Base-by-base conservation (phyloP, 2,113 vertebrate genomes). In the Actenoides hombroni region DNA sequence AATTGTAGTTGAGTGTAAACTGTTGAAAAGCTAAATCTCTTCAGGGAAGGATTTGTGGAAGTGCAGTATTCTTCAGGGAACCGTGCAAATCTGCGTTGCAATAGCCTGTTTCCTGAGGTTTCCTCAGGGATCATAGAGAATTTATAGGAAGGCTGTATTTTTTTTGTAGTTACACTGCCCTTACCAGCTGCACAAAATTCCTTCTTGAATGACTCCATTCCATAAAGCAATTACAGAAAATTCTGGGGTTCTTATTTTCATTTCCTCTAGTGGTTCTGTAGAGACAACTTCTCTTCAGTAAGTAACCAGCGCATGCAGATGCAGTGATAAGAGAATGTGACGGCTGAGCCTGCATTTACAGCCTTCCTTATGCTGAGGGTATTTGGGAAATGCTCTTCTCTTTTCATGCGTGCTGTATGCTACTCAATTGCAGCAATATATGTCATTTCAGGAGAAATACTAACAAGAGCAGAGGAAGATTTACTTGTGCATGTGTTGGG, bases 1-100 rank as follows among this genome's bases (percentile, higher is more conserved):
- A 95, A 95, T 94, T 95, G 67, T 76, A 85, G 95, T 86, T 75
- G 75, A 85, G 86, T 15, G 28, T 83, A 92, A 94, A 92, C 35
- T 64, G 51, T 80, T 96, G 92, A 92, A 93, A 94, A 90, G 76
- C 92, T 70, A 82, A 96, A 95, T 93, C 83, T 95, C 82, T 80
- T 94, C n/a, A 71, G 91, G 94, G 71, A 42, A 79, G 63, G 71
- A 80, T 94, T 88, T 82, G 54, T 75, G 60, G 31, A 96, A 94
- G 57, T 68, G 68, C 33, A 13, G 31, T 54, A 31, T 83, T 71
- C 94, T 91, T 90, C 56, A 46, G 81, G 92, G 91, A 92, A 4
- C 54, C 35, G 9, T 31, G 59, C 59, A 91, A 70, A 92, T 94
- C 83, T 89, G 81, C 74, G 63, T 80, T 77, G 78, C 86, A 89